Evolutionary conservation across 2,113 vertebrate genomes (phyloP), one percentile per base, ranked within the genome.

Genomic region (Microcebus jonahi): DNA sequence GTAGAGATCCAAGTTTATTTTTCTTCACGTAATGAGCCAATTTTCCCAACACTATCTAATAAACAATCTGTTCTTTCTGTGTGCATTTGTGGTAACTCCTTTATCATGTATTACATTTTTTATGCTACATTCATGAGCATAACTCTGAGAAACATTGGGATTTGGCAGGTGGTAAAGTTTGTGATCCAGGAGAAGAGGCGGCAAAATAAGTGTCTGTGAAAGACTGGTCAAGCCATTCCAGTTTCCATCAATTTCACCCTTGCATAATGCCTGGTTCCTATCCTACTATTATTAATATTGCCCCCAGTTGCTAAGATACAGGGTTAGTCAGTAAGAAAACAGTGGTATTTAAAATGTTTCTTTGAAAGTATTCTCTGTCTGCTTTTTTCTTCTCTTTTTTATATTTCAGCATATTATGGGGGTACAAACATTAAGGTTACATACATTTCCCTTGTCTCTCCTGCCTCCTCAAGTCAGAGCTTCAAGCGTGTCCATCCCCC

Each of bases 61-160:
- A 93, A 96, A 91, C 67, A 96, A 79, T 88, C 71, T 96, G 81
- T 88, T 90, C 65, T 91, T 95, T 63, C 18, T 59, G 80, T 20
- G 29, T 86, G 27, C 9, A 92, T 50, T 87, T 88, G 11, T 39
- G 18, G 45, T 70, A 18, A 9, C 50, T 92, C 39, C 12, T n/a
- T 96, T 76, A 86, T 76, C 10, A 48, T 45, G 5, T 1, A 65
- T 17, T 92, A 14, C 3, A 4, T 61, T 95, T 57, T 94, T 90
- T 15, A 77, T 92, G 59, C 25, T 27, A 70, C 77, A 84, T 94
- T 86, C 20, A 65, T 67, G 25, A 94, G 1, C 61, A 83, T 82
- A 17, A 77, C 39, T 96, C 11, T 90, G 12, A 68, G 14, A 88
- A 76, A 82, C 12, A 71, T 61, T 84, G 34, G 17, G 13, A 71